Evolutionary conservation across 2,113 vertebrate genomes (phyloP), one percentile per base, ranked within the genome.

Genomic region (Leptodactylus fuscus): DNA sequence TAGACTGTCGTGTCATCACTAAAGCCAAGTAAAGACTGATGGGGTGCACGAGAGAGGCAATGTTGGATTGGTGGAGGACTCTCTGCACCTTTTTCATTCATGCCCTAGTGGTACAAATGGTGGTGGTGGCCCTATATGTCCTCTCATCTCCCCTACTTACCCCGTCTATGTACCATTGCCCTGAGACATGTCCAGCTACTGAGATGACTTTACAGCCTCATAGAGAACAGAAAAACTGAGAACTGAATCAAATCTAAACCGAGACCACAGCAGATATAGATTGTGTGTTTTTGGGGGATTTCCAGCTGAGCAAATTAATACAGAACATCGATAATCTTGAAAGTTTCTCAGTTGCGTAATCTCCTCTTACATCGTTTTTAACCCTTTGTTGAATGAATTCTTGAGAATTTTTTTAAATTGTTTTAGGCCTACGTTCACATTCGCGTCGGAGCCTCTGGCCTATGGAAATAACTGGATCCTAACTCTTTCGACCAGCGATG

Each of bases 221-320:
- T 3, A 53, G 29, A 53, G 48, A 49, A 36, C 48, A 53, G 49
- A 36, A 78, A 32, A 34, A 78, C 18, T n/a, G 20, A 34, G 49
- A 36, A 13, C 1, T 36, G 51, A 80, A 62, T 80, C 53, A 80
- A 44, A 80, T 60, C 77, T 80, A 27, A 62, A 80, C 77, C 4
- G 77, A 80, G 77, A 80, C 36, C 8, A 44, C 36, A 8, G 53
- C 32, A 44, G 34, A 44, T 60, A 41, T 55, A 79, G 32, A 60
- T 44, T 60, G 77, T 80, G 77, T 80, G 53, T 44, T 80, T 80
- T n/a, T 80, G 53, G 77, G 77, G 77, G 22, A 62, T 62, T 80
- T 80, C 77, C 77, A 80, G 77, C 13, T 18, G 3, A 80, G 38
- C 77, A 41, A 27, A 80, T 13, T 80, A 60, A 44, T 80, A 62